These are phyloP conservation scores for Drosophila mettleri DNA, from an alignment of 2,888 invertebrate species.

Conservation along the genomic window DNA sequence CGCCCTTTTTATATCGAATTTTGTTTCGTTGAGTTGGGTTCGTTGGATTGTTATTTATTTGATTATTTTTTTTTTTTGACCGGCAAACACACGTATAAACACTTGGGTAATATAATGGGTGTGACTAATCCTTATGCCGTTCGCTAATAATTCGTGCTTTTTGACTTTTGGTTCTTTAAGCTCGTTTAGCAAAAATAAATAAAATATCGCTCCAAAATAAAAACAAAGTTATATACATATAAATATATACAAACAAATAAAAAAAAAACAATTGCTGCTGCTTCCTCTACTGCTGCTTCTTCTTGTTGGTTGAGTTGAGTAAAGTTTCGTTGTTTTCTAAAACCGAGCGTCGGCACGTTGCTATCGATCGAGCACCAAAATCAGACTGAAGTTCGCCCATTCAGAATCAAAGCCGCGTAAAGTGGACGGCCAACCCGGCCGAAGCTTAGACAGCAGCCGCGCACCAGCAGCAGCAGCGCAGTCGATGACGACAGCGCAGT, in stretches of 20 bases:
- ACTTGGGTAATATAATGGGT: slow-evolving; percentile 49
- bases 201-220: slow-evolving; percentile 5
- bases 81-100: slow-evolving; percentile 61
- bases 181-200: slow-evolving; percentile 22
- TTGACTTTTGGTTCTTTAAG: slow-evolving; percentile 34
- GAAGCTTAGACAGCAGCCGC: slow-evolving; percentile 61
- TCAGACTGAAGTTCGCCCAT: slow-evolving; percentile 84
- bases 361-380: slow-evolving; percentile 85
- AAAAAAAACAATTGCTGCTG: slow-evolving; percentile 32
- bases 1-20: slow-evolving; percentile 27
- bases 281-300: slow-evolving; percentile 13
- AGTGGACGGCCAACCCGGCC: slow-evolving; percentile 55
- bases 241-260: slow-evolving; percentile 23
- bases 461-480: slow-evolving; percentile 51
- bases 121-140: slow-evolving; percentile 68
- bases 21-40: slow-evolving; percentile 35
- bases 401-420: slow-evolving; percentile 77
- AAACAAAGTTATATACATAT: slow-evolving; percentile 25
- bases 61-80: slow-evolving; percentile 35
- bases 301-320: slow-evolving; percentile 38
- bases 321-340: slow-evolving; percentile 42
- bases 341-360: slow-evolving; percentile 82
- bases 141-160: slow-evolving; percentile 26
- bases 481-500: slow-evolving; percentile 54
- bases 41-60: slow-evolving; percentile 10